Percentiles rank a stretch among this genome's conserved stretches.
Conservation (phyloP, 2,797 vertebrate species). For the Pterois miles region DNA sequence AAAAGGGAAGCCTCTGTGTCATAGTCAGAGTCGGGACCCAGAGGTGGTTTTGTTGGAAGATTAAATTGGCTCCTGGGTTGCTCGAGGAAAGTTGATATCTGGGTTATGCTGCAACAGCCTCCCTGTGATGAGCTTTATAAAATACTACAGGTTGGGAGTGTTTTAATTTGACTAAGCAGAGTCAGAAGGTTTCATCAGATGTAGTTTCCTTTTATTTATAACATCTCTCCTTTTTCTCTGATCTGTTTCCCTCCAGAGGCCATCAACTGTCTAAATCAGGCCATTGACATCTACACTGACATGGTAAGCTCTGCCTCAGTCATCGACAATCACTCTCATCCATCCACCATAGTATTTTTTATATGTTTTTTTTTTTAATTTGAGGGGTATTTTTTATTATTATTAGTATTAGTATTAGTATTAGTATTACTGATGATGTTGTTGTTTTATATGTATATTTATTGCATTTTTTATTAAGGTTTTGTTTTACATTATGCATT, state of each 20-base stretch:
- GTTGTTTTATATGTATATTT: too few species aligned
- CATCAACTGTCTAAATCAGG: conserved; percentile 99
- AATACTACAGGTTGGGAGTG: conserved; percentile 31
- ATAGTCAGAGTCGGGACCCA: background rate
- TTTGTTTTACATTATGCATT: too few species aligned
- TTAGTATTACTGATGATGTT: too few species aligned
- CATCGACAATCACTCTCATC: too few species aligned
- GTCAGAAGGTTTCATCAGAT: background rate
- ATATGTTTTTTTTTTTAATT: too few species aligned
- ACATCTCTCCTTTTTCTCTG: conserved; percentile 45
- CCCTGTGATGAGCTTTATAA: conserved; percentile 25
- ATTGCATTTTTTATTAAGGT: too few species aligned
- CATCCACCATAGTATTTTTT: too few species aligned
- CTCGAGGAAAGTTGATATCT: conserved; percentile 30
- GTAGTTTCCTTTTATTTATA: background rate
- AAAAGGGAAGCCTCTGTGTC: background rate
- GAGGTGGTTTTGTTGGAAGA: conserved; percentile 12
- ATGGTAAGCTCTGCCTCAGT: conserved; percentile 87
- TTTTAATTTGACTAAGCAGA: conserved; percentile 25
- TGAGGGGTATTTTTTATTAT: too few species aligned
- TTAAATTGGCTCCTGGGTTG: conserved; percentile 21
- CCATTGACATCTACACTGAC: conserved; percentile 99
- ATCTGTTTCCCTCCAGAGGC: conserved; percentile 89
- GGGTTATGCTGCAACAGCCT: conserved; percentile 28
- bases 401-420: too few species aligned